Evolutionary conservation across 1,140 invertebrate species (phyloP), one percentile per base, ranked within the genome.

Genomic region (Pseudomyrmex cubaensis): DNA sequence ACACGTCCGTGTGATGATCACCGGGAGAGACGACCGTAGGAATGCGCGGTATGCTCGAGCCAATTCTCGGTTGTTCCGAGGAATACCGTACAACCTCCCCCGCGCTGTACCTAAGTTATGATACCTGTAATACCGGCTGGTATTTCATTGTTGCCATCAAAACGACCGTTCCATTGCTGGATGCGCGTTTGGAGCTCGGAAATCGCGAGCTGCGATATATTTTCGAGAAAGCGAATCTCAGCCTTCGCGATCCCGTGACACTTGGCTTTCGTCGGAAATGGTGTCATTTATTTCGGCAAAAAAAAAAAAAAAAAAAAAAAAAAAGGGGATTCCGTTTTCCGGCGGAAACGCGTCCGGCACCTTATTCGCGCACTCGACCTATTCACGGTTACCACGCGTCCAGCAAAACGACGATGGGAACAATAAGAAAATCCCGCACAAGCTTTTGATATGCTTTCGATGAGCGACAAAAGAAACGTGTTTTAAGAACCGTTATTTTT

Each of bases 1-100:
- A 48, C 25, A 48, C 25, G 63, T 62, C 17, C 48, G 48, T 62
- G 50, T 13, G 70, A 63, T 13, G 57, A 52, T 66, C 56, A 20
- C 54, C 72, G 48, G 44, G 50, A 73, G 46, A 25, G 63, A 89
- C 72, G 74, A 77, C 48, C 75, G 35, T 9, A 48, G 83, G 84
- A 88, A 90, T 88, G 73, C 62, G 25, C 44, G 86, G 76, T 70
- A 90, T 84, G 82, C 70, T 67, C 10, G 54, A 56, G 44, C 84
- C 84, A 83, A 89, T 89, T 89, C 86, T 85, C 76, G 67, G 61
- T 86, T 89, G 70, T 89, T 85, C 64, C 84, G 22, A 57, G 72
- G 62, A 89, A 89, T 85, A 82, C 85, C 82, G 48, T 35, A 35
- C 86, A 80, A 80, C 35, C 35, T 52, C 25, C 63, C 82, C 54